Evolutionary conservation across 2,888 invertebrate species (phyloP).

Genomic region (Machimus atricapillus): DNA sequence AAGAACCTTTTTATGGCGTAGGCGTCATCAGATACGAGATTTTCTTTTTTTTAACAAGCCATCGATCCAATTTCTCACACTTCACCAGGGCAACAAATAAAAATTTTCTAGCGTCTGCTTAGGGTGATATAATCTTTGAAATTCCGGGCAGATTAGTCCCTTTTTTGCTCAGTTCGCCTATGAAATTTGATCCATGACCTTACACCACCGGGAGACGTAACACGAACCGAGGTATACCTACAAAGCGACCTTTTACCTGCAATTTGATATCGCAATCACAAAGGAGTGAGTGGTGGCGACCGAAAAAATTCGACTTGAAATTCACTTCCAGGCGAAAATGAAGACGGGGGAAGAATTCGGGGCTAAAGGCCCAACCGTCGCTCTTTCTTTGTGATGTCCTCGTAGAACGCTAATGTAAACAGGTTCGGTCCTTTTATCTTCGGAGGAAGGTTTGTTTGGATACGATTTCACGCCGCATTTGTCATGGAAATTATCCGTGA

Average conservation of each 20-base stretch:
- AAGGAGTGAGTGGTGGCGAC: constrained; percentile 1
- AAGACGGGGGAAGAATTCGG: background rate
- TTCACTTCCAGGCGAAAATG: background rate
- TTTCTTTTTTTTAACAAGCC: constrained; percentile 25
- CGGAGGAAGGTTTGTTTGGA: constrained; percentile 44
- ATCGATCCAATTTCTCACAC: constrained; percentile 12
- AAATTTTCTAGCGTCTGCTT: constrained; percentile 16
- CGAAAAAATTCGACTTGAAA: constrained; percentile 19
- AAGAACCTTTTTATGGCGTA: constrained; percentile 14
- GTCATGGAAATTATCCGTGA: constrained; percentile 47
- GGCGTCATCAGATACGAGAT: constrained; percentile 15
- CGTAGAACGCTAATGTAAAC: constrained; percentile 38
- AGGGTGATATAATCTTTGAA: constrained; percentile 28
- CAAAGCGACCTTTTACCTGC: constrained; percentile 34
- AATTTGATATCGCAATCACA: constrained; percentile 35
- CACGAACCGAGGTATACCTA: background rate
- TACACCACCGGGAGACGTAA: background rate
- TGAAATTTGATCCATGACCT: constrained; percentile 33
- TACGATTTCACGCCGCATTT: constrained; percentile 47
- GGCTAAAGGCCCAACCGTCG: background rate
- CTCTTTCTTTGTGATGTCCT: constrained; percentile 21
- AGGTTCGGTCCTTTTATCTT: constrained; percentile 38
- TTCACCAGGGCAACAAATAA: background rate
- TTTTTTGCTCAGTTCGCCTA: constrained; percentile 7
- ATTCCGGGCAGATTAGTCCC: constrained; percentile 33